Evolutionary conservation across 2,888 invertebrate species (phyloP), one percentile per base, ranked within the genome.

Genomic region (Vandiemenella viatica): DNA sequence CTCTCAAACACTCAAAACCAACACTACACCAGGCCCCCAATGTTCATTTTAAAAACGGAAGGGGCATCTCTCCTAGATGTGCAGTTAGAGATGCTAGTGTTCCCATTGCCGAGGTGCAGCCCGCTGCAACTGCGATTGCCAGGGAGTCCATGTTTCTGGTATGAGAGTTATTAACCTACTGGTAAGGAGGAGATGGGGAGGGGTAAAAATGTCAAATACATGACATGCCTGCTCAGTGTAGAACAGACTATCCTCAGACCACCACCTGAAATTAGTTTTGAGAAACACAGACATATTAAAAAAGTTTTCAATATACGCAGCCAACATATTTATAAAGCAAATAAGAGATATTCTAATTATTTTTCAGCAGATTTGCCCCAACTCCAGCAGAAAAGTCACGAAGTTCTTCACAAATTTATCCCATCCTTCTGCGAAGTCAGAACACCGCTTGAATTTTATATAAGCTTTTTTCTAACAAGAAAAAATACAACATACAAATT

Each of bases 81-180:
- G 38, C 38, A 15, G 13, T 16, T 10, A 17, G 45, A 38, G n/a
- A 19, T 17, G 18, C 42, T 19, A 42, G 32, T 42, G 43, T 48
- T 53, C 46, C 53, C 50, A 48, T 40, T 43, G 48, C 48, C 46
- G 38, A 15, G 48, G 22, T 46, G 53, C 53, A 53, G 53, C 53
- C 53, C 43, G 52, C 52, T 52, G 53, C 52, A 47, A 37, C 46
- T 13, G 32, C 32, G 10, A n/a, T 32, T n/a, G n/a, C 32, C 32
- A 32, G 10, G 32, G 32, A 13, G 32, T n/a, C n/a, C n/a, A n/a
- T n/a, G n/a, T n/a, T n/a, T n/a, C n/a, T n/a, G n/a, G n/a, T n/a
- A 32, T 32, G 32, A n/a, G 10, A 32, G 32, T 32, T 13, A 32
- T 13, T 32, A 32, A 32, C 32, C 32, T 32, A 32, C n/a, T n/a